Base-by-base conservation (phyloP, 2,113 vertebrate genomes). In the Pelmatolapia mariae region DNA sequence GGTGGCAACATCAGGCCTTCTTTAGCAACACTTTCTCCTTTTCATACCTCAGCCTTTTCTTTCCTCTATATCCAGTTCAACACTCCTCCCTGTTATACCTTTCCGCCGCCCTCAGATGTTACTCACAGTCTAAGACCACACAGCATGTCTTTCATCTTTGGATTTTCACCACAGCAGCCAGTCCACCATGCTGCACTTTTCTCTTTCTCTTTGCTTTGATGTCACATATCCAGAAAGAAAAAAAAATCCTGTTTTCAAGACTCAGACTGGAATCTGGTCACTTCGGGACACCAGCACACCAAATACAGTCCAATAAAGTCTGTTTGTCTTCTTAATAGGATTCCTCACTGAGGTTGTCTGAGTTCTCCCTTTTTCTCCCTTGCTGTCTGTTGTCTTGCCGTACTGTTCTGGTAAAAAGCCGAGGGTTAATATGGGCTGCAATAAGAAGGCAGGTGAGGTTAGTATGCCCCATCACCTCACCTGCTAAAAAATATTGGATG, bases 101-200 rank as follows among this genome's bases (percentile, higher is more conserved):
- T 52, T 9, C 22, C 7, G 3, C 61, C 29, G 18, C 26, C 78
- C 56, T 36, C 45, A 56, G 50, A 9, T 3, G 59, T 86, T 81
- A 87, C 86, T 87, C 88, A 26, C 33, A 79, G 80, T 83, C 81
- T 57, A 61, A 86, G 68, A n/a, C 81, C 88, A 78, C 36, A 38
- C 86, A 54, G 87, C 81, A 40, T 45, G 79, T 12, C 81, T 91
- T 92, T 92, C 89, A 88, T 93, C 90, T 93, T 66, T 38, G 83
- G 38, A 86, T 92, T 81, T 87, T 56, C 50, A 45, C 71, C 57
- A 56, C 88, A 79, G 47, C 66, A 79, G 76, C 83, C 52, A 56
- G 83, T 76, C 47, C 57, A 81, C 82, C 54, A 29, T 26, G 76
- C 88, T 83, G 61, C 82, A 54, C 86, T 81, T 6, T 81, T 73